Evolutionary conservation across 92 coral and sea anemone genomes (phyloP).

Genomic region (Isaurus tuberculatus): DNA sequence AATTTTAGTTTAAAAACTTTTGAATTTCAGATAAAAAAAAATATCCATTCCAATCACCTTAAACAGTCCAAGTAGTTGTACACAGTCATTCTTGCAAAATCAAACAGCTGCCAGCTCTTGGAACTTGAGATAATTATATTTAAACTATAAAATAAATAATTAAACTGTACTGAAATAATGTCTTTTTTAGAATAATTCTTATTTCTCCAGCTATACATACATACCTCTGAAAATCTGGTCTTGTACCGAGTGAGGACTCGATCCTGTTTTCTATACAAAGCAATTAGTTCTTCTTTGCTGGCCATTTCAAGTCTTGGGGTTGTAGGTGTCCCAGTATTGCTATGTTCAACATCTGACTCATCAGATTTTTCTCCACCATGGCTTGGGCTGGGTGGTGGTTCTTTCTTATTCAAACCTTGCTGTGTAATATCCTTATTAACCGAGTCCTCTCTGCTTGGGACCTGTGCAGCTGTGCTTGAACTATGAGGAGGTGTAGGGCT

Average conservation of each 20-base stretch:
- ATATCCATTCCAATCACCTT: too few species aligned
- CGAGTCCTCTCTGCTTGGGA: conserved; percentile 66
- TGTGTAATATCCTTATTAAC: conserved; percentile 75
- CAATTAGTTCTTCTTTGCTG: conserved; percentile 83
- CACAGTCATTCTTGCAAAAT: too few species aligned
- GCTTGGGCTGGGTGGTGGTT: conserved; percentile 77
- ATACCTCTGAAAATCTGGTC: conserved; percentile 92
- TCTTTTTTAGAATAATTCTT: too few species aligned
- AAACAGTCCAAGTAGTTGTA: too few species aligned
- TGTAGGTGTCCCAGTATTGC: conserved; percentile 53
- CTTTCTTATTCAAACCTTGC: conserved; percentile 42
- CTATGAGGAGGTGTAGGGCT: conserved; percentile 71
- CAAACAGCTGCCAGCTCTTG: too few species aligned
- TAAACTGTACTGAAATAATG: too few species aligned
- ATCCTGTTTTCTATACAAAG: conserved; percentile 87
- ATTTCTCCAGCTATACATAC: too few species aligned
- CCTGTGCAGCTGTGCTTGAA: conserved; percentile 74
- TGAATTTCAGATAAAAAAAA: too few species aligned
- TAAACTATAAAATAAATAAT: too few species aligned
- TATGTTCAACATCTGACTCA: conserved; percentile 89
- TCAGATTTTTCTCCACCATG: conserved; percentile 77
- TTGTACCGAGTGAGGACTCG: conserved; percentile 87
- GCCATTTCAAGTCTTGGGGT: conserved; percentile 75
- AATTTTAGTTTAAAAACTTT: too few species aligned
- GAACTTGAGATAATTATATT: too few species aligned